phyloP scores from a whole-genome alignment of 2,888 invertebrate genomes.

The Synanthedon tipuliformis region DNA sequence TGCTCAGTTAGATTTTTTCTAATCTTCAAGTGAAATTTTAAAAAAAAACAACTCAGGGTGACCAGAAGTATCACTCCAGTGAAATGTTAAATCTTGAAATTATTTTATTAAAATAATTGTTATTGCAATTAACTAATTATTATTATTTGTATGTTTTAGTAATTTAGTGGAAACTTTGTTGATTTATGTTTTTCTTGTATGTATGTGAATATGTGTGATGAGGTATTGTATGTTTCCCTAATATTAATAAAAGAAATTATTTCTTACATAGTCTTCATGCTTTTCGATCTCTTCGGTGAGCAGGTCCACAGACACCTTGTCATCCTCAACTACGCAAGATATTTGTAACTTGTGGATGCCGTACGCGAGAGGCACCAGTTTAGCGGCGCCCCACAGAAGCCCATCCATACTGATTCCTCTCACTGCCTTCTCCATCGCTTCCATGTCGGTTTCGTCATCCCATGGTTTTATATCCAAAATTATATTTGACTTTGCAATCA shows the following conservation, averaged over 20 bases:
- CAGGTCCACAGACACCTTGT: constrained; percentile 92
- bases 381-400: constrained; percentile 93
- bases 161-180: no score
- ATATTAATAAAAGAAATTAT: no score
- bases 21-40: no score
- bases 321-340: constrained; percentile 93
- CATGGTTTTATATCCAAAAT: constrained; percentile 94
- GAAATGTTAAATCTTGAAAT: no score
- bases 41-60: no score
- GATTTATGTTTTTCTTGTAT: no score
- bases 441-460: constrained; percentile 95
- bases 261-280: constrained; percentile 81
- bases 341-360: constrained; percentile 94
- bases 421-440: constrained; percentile 82
- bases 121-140: not conserved
- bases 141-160: no score
- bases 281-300: constrained; percentile 88
- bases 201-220: no score
- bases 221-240: no score
- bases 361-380: constrained; percentile 90
- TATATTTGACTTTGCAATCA: constrained; percentile 95
- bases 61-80: no score
- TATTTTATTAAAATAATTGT: not conserved
- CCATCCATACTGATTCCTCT: constrained; percentile 85
- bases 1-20: no score